Evolutionary conservation across 2,113 vertebrate genomes (phyloP), one percentile per base, ranked within the genome.

Genomic region (Zapus hudsonius): DNA sequence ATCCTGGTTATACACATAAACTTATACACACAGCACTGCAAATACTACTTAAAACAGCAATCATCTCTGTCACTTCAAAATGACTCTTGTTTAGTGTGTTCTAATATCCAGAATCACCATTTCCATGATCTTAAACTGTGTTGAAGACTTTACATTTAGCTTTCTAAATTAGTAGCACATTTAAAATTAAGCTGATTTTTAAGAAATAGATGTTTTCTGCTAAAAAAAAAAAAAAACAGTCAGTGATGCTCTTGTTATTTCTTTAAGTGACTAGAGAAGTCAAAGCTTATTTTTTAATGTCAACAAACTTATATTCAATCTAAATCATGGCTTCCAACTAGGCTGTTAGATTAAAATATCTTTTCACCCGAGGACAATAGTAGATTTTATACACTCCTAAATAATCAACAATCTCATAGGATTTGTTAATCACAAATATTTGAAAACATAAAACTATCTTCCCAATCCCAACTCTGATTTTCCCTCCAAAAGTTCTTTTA

Each of bases 41-140:
- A 42, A 17, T 64, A 90, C 87, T 3, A 90, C 3, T 94, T 75
- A 52, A 83, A 29, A 1, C 40, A 82, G 36, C 33, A 92, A 84
- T 11, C 12, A 20, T 4, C 84, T 93, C 17, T 84, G 94, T 82
- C 19, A 57, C n/a, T 92, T 95, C 92, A 97, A 66, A 17, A 92
- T 33, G 7, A 33, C 44, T n/a, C n/a, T n/a, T 84, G 55, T 89
- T 92, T 94, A 94, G 92, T 52, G 59, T 15, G 47, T 61, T 70
- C 9, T 74, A 42, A 72, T 95, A 11, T 79, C 96, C 84, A 94
- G 66, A 89, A 9, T 72, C 95, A 91, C 0, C 0, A 79, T 59
- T 70, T 47, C 6, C 16, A 82, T 80, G 52, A 95, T 6, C 52
- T 57, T 83, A 84, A 94, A 73, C 3, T 89, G 59, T 66, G 93